Evolutionary conservation across 2,888 invertebrate species (phyloP), one percentile per base, ranked within the genome.

Genomic region (Melieria crassipennis): DNA sequence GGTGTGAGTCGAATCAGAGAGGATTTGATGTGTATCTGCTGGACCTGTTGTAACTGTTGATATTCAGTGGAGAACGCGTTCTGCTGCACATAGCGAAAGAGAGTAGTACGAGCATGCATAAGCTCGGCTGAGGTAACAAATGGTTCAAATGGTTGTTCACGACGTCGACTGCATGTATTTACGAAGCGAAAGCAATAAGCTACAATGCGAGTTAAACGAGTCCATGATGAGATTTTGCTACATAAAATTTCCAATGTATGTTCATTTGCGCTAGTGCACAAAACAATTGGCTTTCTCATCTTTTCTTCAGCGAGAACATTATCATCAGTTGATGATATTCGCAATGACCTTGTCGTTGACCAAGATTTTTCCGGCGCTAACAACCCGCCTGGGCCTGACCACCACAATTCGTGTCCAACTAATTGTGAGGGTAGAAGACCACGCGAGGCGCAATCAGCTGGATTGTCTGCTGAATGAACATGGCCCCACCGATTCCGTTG

Each of bases 381-480:
- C 11, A 68, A 52, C 71, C 71, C 74, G 4, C 45, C 9, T 3
- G 75, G 76, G 13, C 76, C 75, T 6, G 64, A 56, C 76, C 76
- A 77, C 75, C 76, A 76, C 3, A 77, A 62, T 16, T 56, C 13
- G 13, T 71, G 73, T 52, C 65, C 10, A 5, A 69, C 11, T 3
- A 76, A 52, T 4, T 58, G 7, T n/a, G 69, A 69, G 45, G 72
- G 70, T 3, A 70, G 4, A 3, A 75, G 58, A 9, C 78, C 76
- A 11, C 77, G 72, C 4, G 76, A 76, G 3, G 75, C 75, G 65
- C 75, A 75, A 69, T 30, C 30, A 76, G 78, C 76, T 3, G 75
- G 74, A 58, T 77, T 77, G 16, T 67, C 57, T 45, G 63, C 67
- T 6, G 75, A 73, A 0, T 55, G 58, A 10, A 78, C 71, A 67